Conservation (phyloP, 2,797 vertebrate genomes). For the Clangula hyemalis region DNA sequence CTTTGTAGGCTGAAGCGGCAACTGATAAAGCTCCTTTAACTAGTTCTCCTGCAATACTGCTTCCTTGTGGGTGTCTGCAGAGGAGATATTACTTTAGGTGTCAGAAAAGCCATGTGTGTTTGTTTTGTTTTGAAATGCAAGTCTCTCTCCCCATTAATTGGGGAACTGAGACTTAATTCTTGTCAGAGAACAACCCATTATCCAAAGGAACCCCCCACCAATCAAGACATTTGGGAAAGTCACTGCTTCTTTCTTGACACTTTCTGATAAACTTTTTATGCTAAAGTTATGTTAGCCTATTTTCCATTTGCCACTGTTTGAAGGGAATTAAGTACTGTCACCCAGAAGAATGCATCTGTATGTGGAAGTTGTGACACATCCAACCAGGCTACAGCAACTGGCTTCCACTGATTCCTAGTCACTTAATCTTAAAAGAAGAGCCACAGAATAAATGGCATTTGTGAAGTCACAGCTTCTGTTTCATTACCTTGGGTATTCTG, state of each 20-base stretch:
- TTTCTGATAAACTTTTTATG: neutral
- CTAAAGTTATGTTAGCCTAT: neutral
- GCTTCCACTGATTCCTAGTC: neutral
- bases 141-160: neutral
- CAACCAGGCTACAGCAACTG: neutral
- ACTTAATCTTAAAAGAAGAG: neutral
- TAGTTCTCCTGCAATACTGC: slow-evolving; percentile 91
- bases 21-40: slow-evolving; percentile 96
- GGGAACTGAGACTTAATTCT: neutral
- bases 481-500: slow-evolving; percentile 64
- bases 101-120: neutral
- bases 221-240: neutral
- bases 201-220: neutral
- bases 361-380: neutral
- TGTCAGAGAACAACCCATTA: neutral
- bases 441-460: neutral
- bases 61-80: slow-evolving; percentile 71
- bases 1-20: slow-evolving; percentile 96
- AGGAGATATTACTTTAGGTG: neutral
- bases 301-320: neutral
- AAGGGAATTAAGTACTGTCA: neutral
- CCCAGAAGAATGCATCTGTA: neutral
- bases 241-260: neutral
- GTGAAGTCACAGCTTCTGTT: neutral
- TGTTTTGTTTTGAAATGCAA: neutral